A percentile compares a stretch with the other conserved stretches of the same genome.
Evolutionary conservation across 2,113 vertebrate species (phyloP).

Genomic region (Podiceps cristatus): DNA sequence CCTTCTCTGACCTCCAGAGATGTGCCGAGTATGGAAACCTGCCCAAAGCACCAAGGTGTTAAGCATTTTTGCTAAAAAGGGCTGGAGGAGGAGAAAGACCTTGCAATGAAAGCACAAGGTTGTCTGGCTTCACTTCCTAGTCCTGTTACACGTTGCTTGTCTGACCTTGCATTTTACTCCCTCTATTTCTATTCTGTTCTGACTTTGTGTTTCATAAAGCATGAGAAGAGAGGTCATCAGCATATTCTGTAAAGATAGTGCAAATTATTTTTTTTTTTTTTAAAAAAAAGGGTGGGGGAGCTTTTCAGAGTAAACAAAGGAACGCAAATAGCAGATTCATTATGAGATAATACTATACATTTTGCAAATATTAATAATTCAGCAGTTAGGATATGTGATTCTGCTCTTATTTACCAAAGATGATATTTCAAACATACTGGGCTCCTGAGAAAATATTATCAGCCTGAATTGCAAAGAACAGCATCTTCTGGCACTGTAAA

Average conservation of each 20-base stretch:
- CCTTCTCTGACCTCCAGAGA: constrained; percentile 34
- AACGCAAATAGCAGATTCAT: neutral
- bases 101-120: constrained; percentile 7
- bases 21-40: neutral
- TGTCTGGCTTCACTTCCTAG: neutral
- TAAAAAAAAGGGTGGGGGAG: neutral
- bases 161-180: constrained; percentile 18
- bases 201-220: neutral
- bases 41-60: constrained; percentile 27
- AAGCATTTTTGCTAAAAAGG: neutral
- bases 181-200: neutral
- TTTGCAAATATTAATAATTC: constrained; percentile 36
- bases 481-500: constrained; percentile 10
- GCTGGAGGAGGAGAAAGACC: constrained; percentile 9
- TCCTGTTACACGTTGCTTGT: neutral
- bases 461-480: constrained; percentile 34
- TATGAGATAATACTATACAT: neutral
- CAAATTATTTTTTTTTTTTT: neutral
- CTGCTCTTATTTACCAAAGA: constrained; percentile 43
- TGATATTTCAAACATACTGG: constrained; percentile 33
- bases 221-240: neutral
- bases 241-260: neutral
- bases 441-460: constrained; percentile 68
- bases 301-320: neutral
- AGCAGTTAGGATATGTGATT: constrained; percentile 13